phyloP scores from a whole-genome alignment of 2,888 invertebrate genomes.

The Conus canariensis region DNA sequence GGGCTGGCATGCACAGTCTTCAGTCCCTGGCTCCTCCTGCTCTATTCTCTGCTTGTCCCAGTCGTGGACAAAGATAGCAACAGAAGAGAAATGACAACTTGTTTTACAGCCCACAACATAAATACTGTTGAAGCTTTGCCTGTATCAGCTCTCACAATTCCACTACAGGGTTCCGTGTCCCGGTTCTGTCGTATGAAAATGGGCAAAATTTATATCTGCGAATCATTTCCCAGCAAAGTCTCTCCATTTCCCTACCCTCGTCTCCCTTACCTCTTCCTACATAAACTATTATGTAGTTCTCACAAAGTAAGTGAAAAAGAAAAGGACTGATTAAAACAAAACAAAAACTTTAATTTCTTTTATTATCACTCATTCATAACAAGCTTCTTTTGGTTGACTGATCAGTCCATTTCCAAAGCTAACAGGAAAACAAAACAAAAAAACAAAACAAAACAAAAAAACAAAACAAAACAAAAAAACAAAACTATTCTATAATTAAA shows the following conservation, averaged over 20 bases:
- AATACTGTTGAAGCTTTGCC: neutral
- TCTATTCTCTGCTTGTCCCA: neutral
- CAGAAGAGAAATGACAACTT: too few relatives aligned
- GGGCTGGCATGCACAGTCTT: neutral
- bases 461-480: neutral
- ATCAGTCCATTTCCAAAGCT: too few relatives aligned
- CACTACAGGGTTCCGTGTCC: neutral
- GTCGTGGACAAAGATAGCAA: neutral
- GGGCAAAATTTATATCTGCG: too few relatives aligned
- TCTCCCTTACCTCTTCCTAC: neutral
- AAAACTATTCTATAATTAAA: neutral
- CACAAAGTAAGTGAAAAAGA: neutral
- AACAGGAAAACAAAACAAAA: neutral
- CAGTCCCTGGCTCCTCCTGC: neutral
- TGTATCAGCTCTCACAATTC: too few relatives aligned
- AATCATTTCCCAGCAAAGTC: too few relatives aligned
- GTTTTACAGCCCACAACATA: neutral
- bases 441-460: neutral
- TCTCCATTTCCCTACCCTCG: too few relatives aligned
- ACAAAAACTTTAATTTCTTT: neutral
- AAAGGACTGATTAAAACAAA: neutral
- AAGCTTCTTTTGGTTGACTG: too few relatives aligned
- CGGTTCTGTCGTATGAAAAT: neutral
- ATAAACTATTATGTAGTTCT: neutral
- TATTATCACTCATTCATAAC: too few relatives aligned